Evolutionary conservation across 1,140 invertebrate species (phyloP).

Genomic region (Harlomillsia oculata): DNA sequence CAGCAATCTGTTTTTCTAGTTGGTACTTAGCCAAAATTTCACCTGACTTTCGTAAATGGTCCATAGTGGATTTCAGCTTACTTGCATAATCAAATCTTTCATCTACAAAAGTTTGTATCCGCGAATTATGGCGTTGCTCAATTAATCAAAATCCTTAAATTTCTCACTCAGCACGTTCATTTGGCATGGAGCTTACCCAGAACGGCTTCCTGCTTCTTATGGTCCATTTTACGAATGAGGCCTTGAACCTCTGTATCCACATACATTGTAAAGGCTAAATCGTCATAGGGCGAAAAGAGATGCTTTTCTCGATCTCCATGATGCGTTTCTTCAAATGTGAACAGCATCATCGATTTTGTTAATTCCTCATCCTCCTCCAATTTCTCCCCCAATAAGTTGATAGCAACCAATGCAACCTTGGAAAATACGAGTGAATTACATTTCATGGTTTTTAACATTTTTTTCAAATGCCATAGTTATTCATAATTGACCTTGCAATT

Average conservation of each 20-base stretch:
- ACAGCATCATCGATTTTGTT: conserved; percentile 9
- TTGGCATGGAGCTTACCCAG: too few relatives aligned
- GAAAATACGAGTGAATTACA: neutral
- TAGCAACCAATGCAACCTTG: conserved; percentile 60
- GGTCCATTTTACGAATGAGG: conserved; percentile 75
- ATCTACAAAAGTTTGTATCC: conserved; percentile 46
- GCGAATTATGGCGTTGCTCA: neutral
- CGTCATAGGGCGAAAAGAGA: conserved; percentile 70
- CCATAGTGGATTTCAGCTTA: conserved; percentile 74
- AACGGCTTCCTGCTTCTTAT: conserved; percentile 74
- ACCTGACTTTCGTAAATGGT: conserved; percentile 68
- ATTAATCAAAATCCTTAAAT: too few relatives aligned
- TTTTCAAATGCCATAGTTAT: neutral
- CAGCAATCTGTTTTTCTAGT: conserved; percentile 80
- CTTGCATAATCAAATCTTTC: conserved; percentile 86
- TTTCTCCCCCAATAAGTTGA: conserved; percentile 66
- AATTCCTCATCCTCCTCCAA: conserved; percentile 38
- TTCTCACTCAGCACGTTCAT: too few relatives aligned
- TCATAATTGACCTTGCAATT: too few relatives aligned
- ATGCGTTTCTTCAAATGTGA: conserved; percentile 37
- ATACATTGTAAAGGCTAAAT: conserved; percentile 95
- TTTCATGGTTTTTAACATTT: neutral
- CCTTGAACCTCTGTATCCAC: conserved; percentile 84
- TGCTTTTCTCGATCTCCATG: conserved; percentile 40
- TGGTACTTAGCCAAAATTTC: conserved; percentile 82